Percentiles rank a stretch among this genome's conserved stretches.
Conservation (phyloP, 2,113 vertebrate genomes). For the Microcebus griseorufus region DNA sequence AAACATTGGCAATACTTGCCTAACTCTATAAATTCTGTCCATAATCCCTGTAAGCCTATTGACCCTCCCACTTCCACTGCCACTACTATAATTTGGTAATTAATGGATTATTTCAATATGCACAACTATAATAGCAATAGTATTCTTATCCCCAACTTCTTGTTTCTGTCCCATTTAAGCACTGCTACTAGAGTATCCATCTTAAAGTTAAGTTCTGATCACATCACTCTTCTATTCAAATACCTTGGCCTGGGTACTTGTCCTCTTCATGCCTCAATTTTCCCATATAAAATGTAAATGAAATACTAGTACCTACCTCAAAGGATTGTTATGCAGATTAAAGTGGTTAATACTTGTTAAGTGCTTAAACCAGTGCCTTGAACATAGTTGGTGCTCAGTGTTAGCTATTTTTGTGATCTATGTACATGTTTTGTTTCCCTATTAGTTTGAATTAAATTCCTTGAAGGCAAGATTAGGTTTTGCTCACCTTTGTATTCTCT, state of each 20-base stretch:
- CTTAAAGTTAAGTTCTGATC: neutral
- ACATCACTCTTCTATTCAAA: neutral
- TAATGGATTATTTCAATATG: neutral
- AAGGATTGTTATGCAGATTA: neutral
- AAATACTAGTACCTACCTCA: neutral
- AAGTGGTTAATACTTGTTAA: neutral
- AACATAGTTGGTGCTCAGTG: neutral
- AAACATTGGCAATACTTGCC: neutral
- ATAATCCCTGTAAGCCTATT: neutral
- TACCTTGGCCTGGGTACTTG: neutral
- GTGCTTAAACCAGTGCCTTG: neutral
- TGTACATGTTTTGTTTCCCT: neutral
- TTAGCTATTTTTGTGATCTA: neutral
- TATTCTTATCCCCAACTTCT: neutral
- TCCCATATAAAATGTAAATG: neutral
- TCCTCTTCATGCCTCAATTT: neutral
- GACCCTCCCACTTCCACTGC: neutral
- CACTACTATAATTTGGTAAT: neutral
- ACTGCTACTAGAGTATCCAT: neutral
- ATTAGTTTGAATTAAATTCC: neutral
- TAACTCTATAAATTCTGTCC: neutral
- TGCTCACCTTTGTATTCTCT: neutral
- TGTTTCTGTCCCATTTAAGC: neutral
- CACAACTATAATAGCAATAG: neutral
- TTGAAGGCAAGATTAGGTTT: neutral